Evolutionary conservation across 1,140 invertebrate genomes (phyloP), one percentile per base, ranked within the genome.

Genomic region (Himalopsyche phryganea): DNA sequence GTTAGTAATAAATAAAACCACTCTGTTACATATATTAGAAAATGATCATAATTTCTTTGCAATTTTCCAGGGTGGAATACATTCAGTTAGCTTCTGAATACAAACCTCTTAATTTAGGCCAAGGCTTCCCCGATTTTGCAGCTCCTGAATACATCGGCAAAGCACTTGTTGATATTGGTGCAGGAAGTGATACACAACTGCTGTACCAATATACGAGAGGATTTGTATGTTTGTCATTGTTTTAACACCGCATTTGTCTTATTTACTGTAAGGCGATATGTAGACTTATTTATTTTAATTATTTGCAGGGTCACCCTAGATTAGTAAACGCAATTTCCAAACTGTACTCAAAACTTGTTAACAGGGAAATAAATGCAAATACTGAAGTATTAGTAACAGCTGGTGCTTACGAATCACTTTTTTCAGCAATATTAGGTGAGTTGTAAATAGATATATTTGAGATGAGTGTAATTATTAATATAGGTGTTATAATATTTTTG

Each of bases 111-210:
- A 98, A 98, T 77, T 81, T 99, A 32, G 97, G 97, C 0, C 96
- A 98, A 83, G 97, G 97, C 1, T 98, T 98, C 77, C 95, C 96
- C 0, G 95, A 99, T 73, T 96, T 90, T 78, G 82, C 87, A 65
- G 85, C 92, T 13, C 94, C 96, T 0, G 77, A 87, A 35, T 87
- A 90, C 80, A 87, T 98, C 0, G 85, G 86, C 0, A 82, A 94
- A 65, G 85, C 90, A 11, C 74, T 98, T 36, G 78, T 83, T 1
- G 80, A 89, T 33, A 83, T 86, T 40, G 77, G 86, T 0, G 76
- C 73, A 4, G 83, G 84, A 46, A 77, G 86, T 7, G 89, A 95
- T 80, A 28, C 23, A 28, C 83, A 84, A 28, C 73, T 93, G 0
- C 68, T 95, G 6, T 90, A 98, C 73, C 96, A 98, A 69, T 99